These are phyloP conservation scores for Latrodectus elegans DNA, from an alignment of 2,888 invertebrate species.

Conservation along the genomic window DNA sequence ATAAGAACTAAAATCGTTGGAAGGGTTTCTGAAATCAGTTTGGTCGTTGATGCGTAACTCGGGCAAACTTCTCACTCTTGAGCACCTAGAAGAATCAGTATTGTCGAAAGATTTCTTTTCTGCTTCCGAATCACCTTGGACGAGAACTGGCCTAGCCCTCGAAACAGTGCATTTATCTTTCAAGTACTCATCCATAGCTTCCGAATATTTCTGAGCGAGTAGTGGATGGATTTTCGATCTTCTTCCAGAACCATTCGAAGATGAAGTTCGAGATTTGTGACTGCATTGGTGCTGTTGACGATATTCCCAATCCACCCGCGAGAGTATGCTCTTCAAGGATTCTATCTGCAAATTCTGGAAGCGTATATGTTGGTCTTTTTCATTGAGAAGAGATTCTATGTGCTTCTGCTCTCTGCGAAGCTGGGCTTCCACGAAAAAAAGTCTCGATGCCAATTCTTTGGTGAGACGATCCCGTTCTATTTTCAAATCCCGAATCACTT, in stretches of 20 bases:
- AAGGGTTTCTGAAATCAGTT: not conserved
- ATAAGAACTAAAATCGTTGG: conserved; percentile 2
- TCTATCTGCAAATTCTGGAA: conserved; percentile 54
- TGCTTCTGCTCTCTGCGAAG: conserved; percentile 61
- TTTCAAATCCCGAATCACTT: conserved; percentile 44
- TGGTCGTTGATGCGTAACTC: conserved; percentile 35
- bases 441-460: conserved; percentile 47
- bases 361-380: conserved; percentile 55
- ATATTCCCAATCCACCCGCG: conserved; percentile 31
- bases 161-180: conserved; percentile 51
- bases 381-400: conserved; percentile 46
- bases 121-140: conserved; percentile 7
- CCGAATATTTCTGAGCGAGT: conserved; percentile 43
- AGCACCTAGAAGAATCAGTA: conserved; percentile 2
- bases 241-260: conserved; percentile 27
- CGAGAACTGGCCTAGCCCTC: conserved; percentile 55
- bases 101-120: conserved; percentile 1
- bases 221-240: conserved; percentile 15
- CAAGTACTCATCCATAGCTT: conserved; percentile 58
- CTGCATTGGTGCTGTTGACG: conserved; percentile 13
- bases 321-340: conserved; percentile 38
- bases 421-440: conserved; percentile 59
- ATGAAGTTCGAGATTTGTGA: conserved; percentile 14
- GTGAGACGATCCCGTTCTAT: conserved; percentile 47
- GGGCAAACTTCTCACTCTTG: conserved; percentile 33